These are phyloP conservation scores for Platycheirus rosarum DNA, from an alignment of 2,888 invertebrate genomes.

Conservation along the genomic window DNA sequence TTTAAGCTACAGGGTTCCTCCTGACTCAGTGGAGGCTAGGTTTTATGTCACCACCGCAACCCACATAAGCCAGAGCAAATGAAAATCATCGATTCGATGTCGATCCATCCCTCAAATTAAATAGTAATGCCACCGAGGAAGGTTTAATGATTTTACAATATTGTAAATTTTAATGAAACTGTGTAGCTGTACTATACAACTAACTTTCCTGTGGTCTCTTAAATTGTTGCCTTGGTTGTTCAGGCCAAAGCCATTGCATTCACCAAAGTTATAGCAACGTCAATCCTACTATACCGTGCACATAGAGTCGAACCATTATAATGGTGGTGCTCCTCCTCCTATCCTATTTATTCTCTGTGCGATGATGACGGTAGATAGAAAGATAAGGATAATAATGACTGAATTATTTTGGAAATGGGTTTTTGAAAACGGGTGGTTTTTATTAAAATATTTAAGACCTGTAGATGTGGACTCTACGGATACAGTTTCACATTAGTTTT, in stretches of 20 bases:
- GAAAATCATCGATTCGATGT: conserved; percentile 1
- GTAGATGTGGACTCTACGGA: too few relatives aligned
- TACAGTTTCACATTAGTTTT: too few relatives aligned
- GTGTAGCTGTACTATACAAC: neutral
- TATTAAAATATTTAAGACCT: too few relatives aligned
- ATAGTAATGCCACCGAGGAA: conserved; percentile 54
- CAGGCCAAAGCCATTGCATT: neutral
- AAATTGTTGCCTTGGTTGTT: neutral
- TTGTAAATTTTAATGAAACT: conserved; percentile 57
- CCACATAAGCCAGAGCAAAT: conserved; percentile 16
- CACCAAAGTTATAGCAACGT: neutral
- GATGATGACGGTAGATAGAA: too few relatives aligned
- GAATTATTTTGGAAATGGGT: too few relatives aligned
- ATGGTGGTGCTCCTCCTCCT: neutral
- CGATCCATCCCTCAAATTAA: conserved; percentile 39
- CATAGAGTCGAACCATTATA: too few relatives aligned
- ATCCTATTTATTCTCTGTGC: too few relatives aligned
- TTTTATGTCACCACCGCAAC: conserved; percentile 5
- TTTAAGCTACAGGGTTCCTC: conserved; percentile 8
- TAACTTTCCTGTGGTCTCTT: neutral
- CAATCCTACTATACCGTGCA: neutral
- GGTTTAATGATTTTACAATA: conserved; percentile 60
- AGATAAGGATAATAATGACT: neutral
- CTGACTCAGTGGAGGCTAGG: neutral
- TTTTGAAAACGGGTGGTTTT: too few relatives aligned